A percentile compares a stretch with the other conserved stretches of the same genome.
phyloP scores from a whole-genome alignment of 2,797 vertebrate species.

The Enteromius fasciolatus region DNA sequence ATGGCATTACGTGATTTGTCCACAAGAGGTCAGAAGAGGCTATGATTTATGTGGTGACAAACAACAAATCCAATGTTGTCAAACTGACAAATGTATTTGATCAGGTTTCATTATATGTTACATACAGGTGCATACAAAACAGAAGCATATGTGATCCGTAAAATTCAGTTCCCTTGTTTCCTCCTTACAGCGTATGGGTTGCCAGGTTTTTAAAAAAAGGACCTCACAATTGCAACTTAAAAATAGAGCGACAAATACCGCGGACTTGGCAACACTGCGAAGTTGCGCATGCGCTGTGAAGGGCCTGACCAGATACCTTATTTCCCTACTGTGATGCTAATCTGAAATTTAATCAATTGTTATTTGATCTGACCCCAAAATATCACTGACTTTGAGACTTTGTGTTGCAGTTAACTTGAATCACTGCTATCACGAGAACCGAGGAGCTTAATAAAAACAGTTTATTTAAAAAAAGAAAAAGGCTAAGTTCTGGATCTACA shows the following conservation, averaged over 20 bases:
- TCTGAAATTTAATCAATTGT: not conserved
- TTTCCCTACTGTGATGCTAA: not conserved
- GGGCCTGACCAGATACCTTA: not conserved
- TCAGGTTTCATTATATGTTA: not conserved
- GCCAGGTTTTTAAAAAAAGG: no score
- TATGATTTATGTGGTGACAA: not conserved
- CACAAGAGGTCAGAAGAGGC: slow-evolving; percentile 4
- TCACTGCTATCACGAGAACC: not conserved
- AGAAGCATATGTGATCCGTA: not conserved
- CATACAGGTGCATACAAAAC: not conserved
- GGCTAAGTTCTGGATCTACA: not conserved
- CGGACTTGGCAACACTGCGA: no score
- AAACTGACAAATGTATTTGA: not conserved
- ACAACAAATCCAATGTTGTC: not conserved
- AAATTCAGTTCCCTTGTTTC: no score
- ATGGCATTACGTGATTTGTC: not conserved
- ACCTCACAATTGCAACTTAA: no score
- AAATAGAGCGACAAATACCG: no score
- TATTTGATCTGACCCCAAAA: not conserved
- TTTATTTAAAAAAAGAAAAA: no score
- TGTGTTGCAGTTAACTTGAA: not conserved
- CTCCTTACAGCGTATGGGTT: no score
- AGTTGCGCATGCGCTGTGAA: no score
- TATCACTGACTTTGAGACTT: not conserved
- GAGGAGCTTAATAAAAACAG: not conserved